Percentiles rank a stretch among this genome's conserved stretches.
Conservation (phyloP, 2,888 invertebrate species). For the Arge pagana region DNA sequence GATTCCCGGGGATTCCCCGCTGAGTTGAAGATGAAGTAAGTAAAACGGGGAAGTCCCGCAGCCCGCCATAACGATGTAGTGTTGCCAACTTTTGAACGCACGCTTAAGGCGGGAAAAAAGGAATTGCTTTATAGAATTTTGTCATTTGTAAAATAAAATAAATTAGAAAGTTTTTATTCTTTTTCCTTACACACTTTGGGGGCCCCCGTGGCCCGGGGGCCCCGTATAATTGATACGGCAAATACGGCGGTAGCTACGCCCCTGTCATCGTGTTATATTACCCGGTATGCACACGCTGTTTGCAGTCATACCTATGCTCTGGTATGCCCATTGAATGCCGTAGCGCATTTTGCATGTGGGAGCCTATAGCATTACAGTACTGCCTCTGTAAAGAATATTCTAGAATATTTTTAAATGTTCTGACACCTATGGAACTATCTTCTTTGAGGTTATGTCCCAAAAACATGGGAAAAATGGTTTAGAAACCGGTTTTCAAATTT, state of each 20-base stretch:
- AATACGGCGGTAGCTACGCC: neutral
- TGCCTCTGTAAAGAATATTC: no score
- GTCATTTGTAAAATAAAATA: neutral
- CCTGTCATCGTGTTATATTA: no score
- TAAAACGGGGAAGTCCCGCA: neutral
- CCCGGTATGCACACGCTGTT: no score
- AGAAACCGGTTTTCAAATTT: no score
- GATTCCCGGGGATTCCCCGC: neutral
- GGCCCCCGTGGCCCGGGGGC: slow-evolving; percentile 19
- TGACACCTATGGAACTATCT: no score
- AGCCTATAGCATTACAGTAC: no score
- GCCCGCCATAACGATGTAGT: neutral
- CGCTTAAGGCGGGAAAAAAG: neutral
- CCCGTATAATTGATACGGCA: slow-evolving; percentile 18
- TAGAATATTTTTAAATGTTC: no score
- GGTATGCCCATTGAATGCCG: no score
- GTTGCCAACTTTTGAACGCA: neutral
- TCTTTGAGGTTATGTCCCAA: no score
- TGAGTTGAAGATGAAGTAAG: neutral
- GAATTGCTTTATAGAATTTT: neutral
- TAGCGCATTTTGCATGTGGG: no score
- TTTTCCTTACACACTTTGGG: slow-evolving; percentile 17
- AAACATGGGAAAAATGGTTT: no score
- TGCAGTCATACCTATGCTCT: no score
- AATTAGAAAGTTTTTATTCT: slow-evolving; percentile 3